Conservation (phyloP, 2,888 invertebrate genomes). For the Neoitamus cyanurus region DNA sequence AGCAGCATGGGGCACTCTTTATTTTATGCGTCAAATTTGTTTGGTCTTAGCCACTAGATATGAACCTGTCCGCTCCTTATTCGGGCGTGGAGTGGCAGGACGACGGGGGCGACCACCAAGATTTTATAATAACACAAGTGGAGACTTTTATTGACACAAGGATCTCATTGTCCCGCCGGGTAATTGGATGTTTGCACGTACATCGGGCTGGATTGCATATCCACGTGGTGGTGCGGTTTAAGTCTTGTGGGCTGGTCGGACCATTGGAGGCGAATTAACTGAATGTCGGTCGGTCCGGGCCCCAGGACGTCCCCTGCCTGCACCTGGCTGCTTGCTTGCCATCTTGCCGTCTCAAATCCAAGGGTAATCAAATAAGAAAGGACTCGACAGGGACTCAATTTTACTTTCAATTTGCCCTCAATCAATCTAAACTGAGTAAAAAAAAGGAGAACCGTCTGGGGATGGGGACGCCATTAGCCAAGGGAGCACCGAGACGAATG, state of each 20-base stretch:
- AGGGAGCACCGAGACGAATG: constrained; percentile 25
- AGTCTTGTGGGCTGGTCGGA: background rate
- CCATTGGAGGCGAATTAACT: background rate
- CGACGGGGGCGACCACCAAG: background rate
- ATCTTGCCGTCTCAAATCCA: background rate
- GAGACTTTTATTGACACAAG: constrained; percentile 47
- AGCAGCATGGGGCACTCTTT: constrained; percentile 51
- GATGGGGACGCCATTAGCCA: background rate
- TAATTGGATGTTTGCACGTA: constrained; percentile 48
- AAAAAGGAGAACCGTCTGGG: background rate
- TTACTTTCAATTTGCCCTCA: constrained; percentile 34
- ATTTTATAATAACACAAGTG: constrained; percentile 49
- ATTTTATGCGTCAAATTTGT: constrained; percentile 51
- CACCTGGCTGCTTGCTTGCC: background rate
- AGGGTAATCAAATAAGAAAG: background rate
- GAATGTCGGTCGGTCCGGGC: background rate
- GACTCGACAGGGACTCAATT: background rate
- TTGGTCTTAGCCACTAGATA: constrained; percentile 51
- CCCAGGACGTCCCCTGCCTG: background rate
- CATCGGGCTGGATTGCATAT: background rate
- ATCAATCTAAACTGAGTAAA: constrained; percentile 30
- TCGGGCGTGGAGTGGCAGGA: background rate
- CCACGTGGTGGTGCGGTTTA: background rate
- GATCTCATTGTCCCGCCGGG: constrained; percentile 42
- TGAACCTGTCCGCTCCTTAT: constrained; percentile 45